phyloP scores from a whole-genome alignment of 2,888 invertebrate species.

The Philereme transversata region DNA sequence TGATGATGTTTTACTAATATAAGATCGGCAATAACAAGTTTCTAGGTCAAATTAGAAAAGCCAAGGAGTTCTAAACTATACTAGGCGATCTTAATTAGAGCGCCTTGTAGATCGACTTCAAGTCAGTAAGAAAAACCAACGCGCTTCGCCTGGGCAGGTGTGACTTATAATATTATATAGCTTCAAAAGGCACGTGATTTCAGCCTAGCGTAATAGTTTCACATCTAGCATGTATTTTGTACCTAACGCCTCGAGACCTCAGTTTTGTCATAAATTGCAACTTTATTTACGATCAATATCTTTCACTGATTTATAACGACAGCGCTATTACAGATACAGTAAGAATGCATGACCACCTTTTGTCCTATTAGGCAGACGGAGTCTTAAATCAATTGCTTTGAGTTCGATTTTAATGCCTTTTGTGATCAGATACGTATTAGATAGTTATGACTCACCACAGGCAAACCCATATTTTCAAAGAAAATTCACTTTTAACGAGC shows the following conservation, averaged over 20 bases:
- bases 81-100: no score
- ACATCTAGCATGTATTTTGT: slow-evolving; percentile 7
- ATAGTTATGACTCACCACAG: slow-evolving; percentile 19
- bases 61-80: no score
- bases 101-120: no score
- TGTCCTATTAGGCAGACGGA: slow-evolving; percentile 44
- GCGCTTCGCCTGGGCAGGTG: no score
- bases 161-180: no score
- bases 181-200: background rate
- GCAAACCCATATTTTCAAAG: background rate
- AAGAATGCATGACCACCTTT: slow-evolving; percentile 49
- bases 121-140: no score
- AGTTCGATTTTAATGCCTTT: slow-evolving; percentile 32
- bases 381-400: slow-evolving; percentile 32
- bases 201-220: slow-evolving; percentile 5
- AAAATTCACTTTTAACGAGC: background rate
- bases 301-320: slow-evolving; percentile 68
- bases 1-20: no score
- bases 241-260: slow-evolving; percentile 37
- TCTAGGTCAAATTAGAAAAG: no score
- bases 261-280: slow-evolving; percentile 72
- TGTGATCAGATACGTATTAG: slow-evolving; percentile 29
- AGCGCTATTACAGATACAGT: slow-evolving; percentile 62
- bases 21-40: no score
- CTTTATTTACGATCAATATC: slow-evolving; percentile 76